Percentiles rank a stretch among this genome's conserved stretches.
Conservation (phyloP, 2,113 vertebrate species). For the Ploceus nigricollis region DNA sequence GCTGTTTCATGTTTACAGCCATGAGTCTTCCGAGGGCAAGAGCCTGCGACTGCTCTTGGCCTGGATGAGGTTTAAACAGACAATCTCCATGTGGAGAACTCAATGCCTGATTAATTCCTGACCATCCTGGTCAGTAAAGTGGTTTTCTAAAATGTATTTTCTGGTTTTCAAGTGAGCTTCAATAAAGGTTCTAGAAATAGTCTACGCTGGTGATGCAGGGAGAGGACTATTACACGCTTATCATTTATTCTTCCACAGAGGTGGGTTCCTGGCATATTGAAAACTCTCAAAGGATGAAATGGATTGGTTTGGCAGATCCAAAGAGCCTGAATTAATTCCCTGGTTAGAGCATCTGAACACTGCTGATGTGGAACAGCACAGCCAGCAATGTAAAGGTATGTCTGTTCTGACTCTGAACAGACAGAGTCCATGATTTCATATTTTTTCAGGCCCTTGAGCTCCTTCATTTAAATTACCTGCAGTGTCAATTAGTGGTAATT, state of each 20-base stretch:
- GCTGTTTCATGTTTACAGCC: background rate
- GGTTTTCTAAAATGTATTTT: conserved; percentile 10
- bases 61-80: conserved; percentile 15
- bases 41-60: background rate
- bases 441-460: background rate
- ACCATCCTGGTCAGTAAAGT: background rate
- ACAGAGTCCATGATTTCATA: background rate
- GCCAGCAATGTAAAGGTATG: background rate
- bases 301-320: background rate
- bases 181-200: background rate
- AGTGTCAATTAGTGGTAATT: conserved; percentile 15
- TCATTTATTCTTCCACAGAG: background rate
- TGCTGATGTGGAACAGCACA: background rate
- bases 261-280: background rate
- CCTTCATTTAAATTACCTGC: background rate
- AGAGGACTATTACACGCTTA: background rate
- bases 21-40: background rate
- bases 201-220: background rate
- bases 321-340: background rate
- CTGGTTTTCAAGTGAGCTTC: background rate
- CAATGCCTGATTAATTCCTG: conserved; percentile 23
- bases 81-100: background rate
- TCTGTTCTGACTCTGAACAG: background rate
- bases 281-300: background rate
- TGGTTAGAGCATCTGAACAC: background rate